phyloP scores from a whole-genome alignment of 2,888 invertebrate genomes.

The Willowsia nigromaculata region DNA sequence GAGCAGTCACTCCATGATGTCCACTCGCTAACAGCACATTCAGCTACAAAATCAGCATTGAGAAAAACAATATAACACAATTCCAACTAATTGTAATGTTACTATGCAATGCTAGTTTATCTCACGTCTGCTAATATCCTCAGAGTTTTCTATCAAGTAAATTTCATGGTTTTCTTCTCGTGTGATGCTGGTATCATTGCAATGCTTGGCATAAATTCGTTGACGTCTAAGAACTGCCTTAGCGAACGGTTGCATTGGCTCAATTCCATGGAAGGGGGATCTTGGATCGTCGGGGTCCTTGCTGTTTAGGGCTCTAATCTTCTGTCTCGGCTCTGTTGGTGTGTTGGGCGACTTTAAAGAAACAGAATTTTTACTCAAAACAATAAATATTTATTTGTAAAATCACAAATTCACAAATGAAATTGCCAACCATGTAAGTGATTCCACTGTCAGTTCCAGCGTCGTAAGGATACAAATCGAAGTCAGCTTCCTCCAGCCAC shows the following conservation, averaged over 20 bases:
- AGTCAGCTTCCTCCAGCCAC: slow-evolving; percentile 91
- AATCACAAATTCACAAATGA: background rate
- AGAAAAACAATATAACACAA: too few relatives aligned
- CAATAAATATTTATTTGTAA: background rate
- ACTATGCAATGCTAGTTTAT: too few relatives aligned
- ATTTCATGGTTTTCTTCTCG: slow-evolving; percentile 75
- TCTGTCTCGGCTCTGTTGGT: slow-evolving; percentile 89
- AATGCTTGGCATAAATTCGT: slow-evolving; percentile 86
- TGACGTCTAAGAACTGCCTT: slow-evolving; percentile 86
- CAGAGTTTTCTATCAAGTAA: slow-evolving; percentile 84
- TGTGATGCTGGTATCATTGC: slow-evolving; percentile 82
- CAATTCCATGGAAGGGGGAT: slow-evolving; percentile 94
- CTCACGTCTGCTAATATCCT: slow-evolving; percentile 87
- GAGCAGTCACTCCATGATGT: slow-evolving; percentile 89
- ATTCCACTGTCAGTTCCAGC: slow-evolving; percentile 87
- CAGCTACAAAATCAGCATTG: slow-evolving; percentile 86
- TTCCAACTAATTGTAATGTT: background rate
- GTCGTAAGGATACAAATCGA: slow-evolving; percentile 96
- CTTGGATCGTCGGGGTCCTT: slow-evolving; percentile 94
- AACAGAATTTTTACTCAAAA: background rate
- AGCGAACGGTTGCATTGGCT: slow-evolving; percentile 91
- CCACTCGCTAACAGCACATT: slow-evolving; percentile 90
- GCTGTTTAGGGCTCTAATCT: slow-evolving; percentile 93
- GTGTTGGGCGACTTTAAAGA: slow-evolving; percentile 87
- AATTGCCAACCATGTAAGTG: slow-evolving; percentile 87